Base-by-base conservation (phyloP, 2,113 vertebrate species). In the Takifugu flavidus region DNA sequence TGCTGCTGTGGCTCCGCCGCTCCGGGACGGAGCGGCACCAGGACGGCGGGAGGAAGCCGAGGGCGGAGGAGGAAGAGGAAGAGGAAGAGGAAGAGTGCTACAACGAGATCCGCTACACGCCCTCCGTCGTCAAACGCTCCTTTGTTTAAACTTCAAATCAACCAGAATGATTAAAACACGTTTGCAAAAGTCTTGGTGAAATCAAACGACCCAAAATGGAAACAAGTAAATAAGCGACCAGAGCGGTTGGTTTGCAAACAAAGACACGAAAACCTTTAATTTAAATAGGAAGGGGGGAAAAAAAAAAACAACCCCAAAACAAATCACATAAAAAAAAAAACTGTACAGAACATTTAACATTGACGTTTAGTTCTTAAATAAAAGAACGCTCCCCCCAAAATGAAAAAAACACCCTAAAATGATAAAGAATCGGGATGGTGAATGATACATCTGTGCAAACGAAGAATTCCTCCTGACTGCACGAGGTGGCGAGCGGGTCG, bases 211-310 rank as follows among this genome's bases (percentile, higher is more conserved):
- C 20, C 20, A 20, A 13, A 13, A 43, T 13, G 25, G 45, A 4
- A 53, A 60, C 31, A 8, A 29, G 13, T 69, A 4, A 5, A 39
- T 0, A 72, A 81, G 70, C 3, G 74, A 69, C 49, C 42, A 66
- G 47, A 74, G 47, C 49, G 51, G 52, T 25, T 55, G 20, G 72
- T 80, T 82, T 82, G 86, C 84, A 89, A 91, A 90, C 82, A 67
- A 89, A 85, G 87, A 91, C 88, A 86, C 85, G 88, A 86, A 91
- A 91, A 83, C 75, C 88, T 91, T 92, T 91, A 91, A 91, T 91
- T 92, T 92, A 91, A 92, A 92, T 86, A 91, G 78, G 57, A 84
- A 20, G 20, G 20, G 20, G 20, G 50, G 27, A 2, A 43, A 31
- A 62, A 75, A 1, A 39, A 34, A 62, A 75, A 60, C 20, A 20